Percentiles rank a stretch among this genome's conserved stretches.
These are phyloP conservation scores for Rotaria sp. DNA, from an alignment of 2,888 invertebrate genomes.

Conservation along the genomic window DNA sequence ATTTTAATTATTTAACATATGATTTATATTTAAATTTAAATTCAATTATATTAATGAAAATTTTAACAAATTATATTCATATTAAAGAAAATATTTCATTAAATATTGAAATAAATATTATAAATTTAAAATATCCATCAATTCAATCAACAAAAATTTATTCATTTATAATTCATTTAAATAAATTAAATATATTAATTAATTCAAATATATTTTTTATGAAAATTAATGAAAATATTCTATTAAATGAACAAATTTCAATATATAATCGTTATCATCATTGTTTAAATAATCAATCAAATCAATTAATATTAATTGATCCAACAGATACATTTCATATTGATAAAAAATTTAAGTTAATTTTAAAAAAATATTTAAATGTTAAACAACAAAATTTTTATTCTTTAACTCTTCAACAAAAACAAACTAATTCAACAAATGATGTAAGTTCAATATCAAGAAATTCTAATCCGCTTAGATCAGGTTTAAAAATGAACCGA, in stretches of 20 bases:
- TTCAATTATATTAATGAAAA: background rate
- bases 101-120: background rate
- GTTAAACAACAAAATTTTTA: background rate
- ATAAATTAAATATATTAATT: background rate
- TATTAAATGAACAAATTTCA: background rate
- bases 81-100: background rate
- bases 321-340: background rate
- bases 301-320: background rate
- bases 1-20: background rate
- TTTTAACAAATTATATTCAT: background rate
- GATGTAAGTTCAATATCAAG: background rate
- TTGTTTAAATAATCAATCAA: background rate
- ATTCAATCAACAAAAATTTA: background rate
- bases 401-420: background rate
- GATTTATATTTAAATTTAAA: background rate
- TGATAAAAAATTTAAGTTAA: background rate
- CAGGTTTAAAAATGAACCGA: too few species aligned
- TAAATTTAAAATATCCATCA: background rate
- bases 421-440: background rate
- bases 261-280: background rate
- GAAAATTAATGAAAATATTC: background rate
- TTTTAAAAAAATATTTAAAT: conserved; percentile 16
- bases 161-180: background rate
- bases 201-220: background rate
- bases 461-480: too few species aligned